A percentile compares a stretch with the other conserved stretches of the same genome.
Evolutionary conservation across 2,888 invertebrate species (phyloP).

Genomic region (Hypercompe scribonia): DNA sequence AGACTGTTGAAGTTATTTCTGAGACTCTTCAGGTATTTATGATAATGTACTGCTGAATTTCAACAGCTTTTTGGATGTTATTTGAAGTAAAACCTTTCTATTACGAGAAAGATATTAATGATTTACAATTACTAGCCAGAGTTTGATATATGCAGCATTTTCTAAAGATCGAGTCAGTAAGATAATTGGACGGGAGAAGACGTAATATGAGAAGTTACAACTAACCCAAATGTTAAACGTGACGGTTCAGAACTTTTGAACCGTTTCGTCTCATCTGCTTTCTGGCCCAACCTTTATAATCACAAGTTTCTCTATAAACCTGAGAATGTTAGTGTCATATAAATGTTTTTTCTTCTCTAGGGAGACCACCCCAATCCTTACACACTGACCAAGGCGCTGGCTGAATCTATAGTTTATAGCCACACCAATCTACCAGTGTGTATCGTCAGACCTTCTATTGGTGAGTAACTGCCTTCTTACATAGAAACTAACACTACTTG

Average conservation of each 20-base stretch:
- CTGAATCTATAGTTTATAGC: constrained; percentile 94
- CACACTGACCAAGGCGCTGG: constrained; percentile 97
- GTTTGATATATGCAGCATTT: not conserved
- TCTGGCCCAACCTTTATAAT: not conserved
- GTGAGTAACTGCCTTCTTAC: constrained; percentile 68
- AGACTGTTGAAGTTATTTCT: constrained; percentile 86
- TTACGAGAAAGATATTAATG: too few species aligned
- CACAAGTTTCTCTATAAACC: not conserved
- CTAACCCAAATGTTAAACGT: too few species aligned
- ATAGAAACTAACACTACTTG: not conserved
- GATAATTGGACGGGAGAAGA: not conserved
- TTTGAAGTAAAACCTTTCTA: too few species aligned
- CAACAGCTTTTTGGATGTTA: not conserved
- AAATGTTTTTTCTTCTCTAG: constrained; percentile 56
- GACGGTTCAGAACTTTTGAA: too few species aligned
- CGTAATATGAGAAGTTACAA: not conserved
- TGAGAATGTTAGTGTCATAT: not conserved
- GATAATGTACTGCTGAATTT: not conserved
- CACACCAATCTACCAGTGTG: constrained; percentile 91
- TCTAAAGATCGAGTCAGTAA: not conserved
- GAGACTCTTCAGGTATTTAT: constrained; percentile 84
- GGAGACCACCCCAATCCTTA: constrained; percentile 98
- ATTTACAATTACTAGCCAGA: too few species aligned
- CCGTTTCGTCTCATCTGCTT: not conserved
- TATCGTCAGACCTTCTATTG: constrained; percentile 97